A percentile compares a stretch with the other conserved stretches of the same genome.
These are phyloP conservation scores for Mycteria americana DNA, from an alignment of 2,797 vertebrate species.

Conservation along the genomic window DNA sequence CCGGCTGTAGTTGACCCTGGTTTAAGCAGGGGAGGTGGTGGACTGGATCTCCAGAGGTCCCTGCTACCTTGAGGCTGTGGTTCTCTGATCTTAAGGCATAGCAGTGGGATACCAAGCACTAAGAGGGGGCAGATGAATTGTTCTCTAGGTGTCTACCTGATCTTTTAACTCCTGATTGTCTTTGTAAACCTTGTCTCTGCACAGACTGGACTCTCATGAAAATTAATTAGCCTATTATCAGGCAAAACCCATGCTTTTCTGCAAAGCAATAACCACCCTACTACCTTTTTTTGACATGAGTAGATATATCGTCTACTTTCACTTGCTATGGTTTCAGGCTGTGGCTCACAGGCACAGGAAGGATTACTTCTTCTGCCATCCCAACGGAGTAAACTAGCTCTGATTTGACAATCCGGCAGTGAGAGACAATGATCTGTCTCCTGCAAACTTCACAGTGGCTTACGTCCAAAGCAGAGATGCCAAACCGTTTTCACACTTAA, in stretches of 20 bases:
- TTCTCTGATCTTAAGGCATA: neutral
- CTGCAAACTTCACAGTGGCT: neutral
- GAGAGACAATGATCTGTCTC: neutral
- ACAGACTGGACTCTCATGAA: neutral
- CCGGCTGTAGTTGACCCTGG: neutral
- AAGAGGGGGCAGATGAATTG: neutral
- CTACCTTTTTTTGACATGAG: neutral
- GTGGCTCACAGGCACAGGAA: neutral
- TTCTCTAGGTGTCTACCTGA: neutral
- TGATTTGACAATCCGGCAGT: neutral
- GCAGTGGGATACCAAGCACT: accelerated
- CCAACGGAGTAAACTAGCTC: neutral
- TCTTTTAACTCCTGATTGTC: neutral
- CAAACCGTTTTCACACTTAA: neutral
- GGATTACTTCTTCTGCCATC: neutral
- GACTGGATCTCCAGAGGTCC: neutral
- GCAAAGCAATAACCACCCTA: neutral
- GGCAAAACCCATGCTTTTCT: neutral
- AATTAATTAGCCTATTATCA: neutral
- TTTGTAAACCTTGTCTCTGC: neutral
- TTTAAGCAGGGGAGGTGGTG: neutral
- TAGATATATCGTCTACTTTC: neutral
- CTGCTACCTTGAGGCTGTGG: neutral
- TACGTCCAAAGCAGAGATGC: neutral
- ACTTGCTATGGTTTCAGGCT: neutral